Base-by-base conservation (phyloP, 2,888 invertebrate genomes). In the Drosophila birchii region DNA sequence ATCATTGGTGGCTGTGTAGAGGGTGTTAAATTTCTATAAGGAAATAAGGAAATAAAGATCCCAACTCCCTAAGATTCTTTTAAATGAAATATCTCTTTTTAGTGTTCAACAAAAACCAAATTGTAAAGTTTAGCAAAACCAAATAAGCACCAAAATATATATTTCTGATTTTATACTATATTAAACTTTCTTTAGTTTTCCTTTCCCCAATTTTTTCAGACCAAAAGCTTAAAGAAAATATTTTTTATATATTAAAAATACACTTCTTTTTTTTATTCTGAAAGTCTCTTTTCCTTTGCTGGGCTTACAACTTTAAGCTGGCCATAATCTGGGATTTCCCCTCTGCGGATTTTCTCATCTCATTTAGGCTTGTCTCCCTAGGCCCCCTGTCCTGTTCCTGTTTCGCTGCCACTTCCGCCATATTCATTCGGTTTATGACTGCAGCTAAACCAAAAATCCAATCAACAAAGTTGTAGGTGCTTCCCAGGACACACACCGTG, bases 391-490 rank as follows among this genome's bases (percentile, higher is more conserved):
- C 8, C 44, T 23, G 23, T 44, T 43, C 34, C 34, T 23, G 43
- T 53, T 18, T 60, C 11, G 34, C 23, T 32, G 18, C 18, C 32
- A 51, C 44, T 38, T 39, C 36, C 51, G 29, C 44, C 61, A 62
- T 53, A 67, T 60, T 67, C 64, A 63, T 81, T 67, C 55, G 29
- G 41, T 78, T 84, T 81, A 81, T 68, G 66, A 59, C 55, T 45
- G 63, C 43, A 72, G 62, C 51, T 63, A 63, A 64, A 63, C 66
- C 67, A 36, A 59, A 64, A 81, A 79, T 79, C 82, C 82, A 81
- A 81, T 79, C 82, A 75, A 67, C 62, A 67, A 47, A 75, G 44
- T 59, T 77, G 59, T 56, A 51, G 54, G 29, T 60, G 67, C 59
- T 47, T 12, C 49, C 18, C 47, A 26, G 18, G 63, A 62, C 59